Base-by-base conservation (phyloP, 2,888 invertebrate species). In the Fragum fragum region DNA sequence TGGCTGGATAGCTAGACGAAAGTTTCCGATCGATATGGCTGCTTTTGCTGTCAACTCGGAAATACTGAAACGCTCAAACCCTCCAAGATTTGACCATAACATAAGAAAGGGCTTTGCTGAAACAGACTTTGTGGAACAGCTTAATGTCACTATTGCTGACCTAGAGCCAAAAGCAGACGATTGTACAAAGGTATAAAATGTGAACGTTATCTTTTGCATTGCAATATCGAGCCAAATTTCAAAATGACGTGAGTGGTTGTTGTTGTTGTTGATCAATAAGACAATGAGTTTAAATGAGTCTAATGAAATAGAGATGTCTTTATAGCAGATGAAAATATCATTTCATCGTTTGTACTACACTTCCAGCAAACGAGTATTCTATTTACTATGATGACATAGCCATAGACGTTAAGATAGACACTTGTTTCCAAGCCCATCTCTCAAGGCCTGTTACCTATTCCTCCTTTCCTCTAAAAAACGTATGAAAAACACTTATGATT, bases 11-110 rank as follows among this genome's bases (percentile, higher is more conserved):
- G 96, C 96, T 0, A 95, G 98, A 89, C 95, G 99, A 81, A 97
- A 97, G 0, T 99, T 99, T 95, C 98, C 99, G 0, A 96, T 99
- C 42, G 99, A 99, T 93, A 99, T 99, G 99, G 99, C 99, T 0
- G 99, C 98, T 0, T 97, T 97, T 94, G 97, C 97, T 1, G 96
- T 97, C n/a, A 96, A 96, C 94, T 94, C 97, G 16, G 94, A 95
- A 36, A 76, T 92, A 36, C 63, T 94, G 7, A 77, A 89, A n/a
- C 76, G 87, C 18, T 86, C 91, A 74, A 89, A 92, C 11, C 83
- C 92, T 76, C 95, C 95, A 47, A 83, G 82, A 68, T 95, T 99
- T 94, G 97, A 97, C 0, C 97, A 97, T 90, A 96, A 97, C 87
- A 97, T 98, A 78, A 96, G 97, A 91, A 96, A 97, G 76, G 99